These are phyloP conservation scores for Chaetura pelagica DNA, from an alignment of 2,113 vertebrate genomes.

Conservation along the genomic window DNA sequence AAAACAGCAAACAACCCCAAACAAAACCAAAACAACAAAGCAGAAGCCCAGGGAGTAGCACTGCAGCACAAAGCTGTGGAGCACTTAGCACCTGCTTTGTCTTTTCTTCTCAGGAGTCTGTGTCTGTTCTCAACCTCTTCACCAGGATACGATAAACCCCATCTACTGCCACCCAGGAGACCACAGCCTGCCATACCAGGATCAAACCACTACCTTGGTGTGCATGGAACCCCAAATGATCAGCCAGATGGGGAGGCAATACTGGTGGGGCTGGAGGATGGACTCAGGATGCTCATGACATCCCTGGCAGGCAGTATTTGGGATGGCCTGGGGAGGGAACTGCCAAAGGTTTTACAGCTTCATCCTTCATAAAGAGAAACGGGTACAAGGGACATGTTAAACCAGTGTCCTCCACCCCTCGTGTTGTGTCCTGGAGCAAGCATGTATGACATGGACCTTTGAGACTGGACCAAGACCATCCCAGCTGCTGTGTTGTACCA, in stretches of 20 bases:
- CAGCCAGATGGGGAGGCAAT: constrained; percentile 11
- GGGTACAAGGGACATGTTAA: neutral
- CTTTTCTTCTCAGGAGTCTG: constrained; percentile 81
- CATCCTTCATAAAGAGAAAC: neutral
- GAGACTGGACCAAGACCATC: neutral
- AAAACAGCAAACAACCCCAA: no score
- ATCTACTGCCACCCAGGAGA: neutral
- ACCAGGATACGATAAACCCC: constrained; percentile 90
- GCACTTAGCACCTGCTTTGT: neutral
- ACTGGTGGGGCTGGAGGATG: constrained; percentile 1
- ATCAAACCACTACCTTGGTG: constrained; percentile 18
- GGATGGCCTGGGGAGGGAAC: constrained; percentile 21
- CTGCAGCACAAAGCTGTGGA: no score
- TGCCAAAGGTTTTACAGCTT: neutral
- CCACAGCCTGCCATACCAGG: neutral
- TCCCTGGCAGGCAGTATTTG: constrained; percentile 36
- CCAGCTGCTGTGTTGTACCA: neutral
- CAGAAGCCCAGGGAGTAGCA: rapidly evolving
- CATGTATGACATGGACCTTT: neutral
- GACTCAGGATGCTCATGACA: constrained; percentile 71
- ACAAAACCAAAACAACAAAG: no score
- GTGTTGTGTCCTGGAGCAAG: neutral
- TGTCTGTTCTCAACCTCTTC: constrained; percentile 94
- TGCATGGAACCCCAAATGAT: constrained; percentile 30
- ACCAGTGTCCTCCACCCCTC: neutral